These are phyloP conservation scores for Sapayoa aenigma DNA, from an alignment of 2,113 vertebrate genomes.

Conservation along the genomic window DNA sequence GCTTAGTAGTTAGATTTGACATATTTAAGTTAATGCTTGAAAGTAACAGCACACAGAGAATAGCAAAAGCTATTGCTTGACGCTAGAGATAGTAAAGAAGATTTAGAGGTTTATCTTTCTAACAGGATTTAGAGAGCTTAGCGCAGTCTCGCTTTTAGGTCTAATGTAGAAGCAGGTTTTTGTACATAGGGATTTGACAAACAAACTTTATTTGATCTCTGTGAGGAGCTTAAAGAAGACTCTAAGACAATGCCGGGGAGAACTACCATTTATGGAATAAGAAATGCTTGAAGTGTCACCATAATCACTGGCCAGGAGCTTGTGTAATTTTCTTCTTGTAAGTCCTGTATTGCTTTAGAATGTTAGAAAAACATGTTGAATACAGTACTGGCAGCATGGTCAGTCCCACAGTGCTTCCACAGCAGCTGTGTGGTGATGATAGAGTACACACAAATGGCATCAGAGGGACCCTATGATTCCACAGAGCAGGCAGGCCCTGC, in stretches of 20 bases:
- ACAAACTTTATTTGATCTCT: slow-evolving; percentile 42
- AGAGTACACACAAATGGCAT: not conserved
- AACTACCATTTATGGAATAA: not conserved
- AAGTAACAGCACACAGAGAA: not conserved
- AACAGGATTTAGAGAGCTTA: slow-evolving; percentile 49
- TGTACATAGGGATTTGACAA: slow-evolving; percentile 7
- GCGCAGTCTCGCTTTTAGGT: not conserved
- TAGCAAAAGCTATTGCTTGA: not conserved
- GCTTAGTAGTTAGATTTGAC: not conserved
- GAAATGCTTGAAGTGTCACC: not conserved
- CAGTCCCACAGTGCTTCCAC: not conserved
- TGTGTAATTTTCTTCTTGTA: not conserved
- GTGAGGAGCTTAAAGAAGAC: slow-evolving; percentile 12
- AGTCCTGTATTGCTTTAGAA: not conserved
- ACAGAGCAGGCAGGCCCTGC: not conserved
- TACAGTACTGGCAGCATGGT: rapidly evolving
- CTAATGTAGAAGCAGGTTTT: not conserved
- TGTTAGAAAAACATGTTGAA: not conserved
- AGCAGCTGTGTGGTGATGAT: not conserved
- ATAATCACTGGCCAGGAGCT: not conserved
- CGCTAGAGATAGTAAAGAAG: not conserved
- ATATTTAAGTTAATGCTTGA: not conserved
- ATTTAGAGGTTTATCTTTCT: slow-evolving; percentile 23
- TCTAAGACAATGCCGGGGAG: not conserved
- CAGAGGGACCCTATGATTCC: not conserved